Evolutionary conservation across 2,797 vertebrate species (phyloP).

Genomic region (Arremon brunneinucha): DNA sequence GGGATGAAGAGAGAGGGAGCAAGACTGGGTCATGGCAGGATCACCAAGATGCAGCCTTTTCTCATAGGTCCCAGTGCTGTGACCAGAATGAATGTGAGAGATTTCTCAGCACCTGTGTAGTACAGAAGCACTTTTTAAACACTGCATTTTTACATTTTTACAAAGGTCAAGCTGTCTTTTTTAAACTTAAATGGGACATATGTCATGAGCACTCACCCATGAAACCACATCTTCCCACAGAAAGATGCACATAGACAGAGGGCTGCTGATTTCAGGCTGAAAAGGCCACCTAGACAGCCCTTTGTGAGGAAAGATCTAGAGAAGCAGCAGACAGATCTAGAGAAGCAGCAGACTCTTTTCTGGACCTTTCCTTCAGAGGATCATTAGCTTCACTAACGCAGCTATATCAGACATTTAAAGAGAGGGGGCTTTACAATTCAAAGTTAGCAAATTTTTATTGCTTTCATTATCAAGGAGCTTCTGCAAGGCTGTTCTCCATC

Average conservation of each 20-base stretch:
- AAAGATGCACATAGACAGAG: not conserved
- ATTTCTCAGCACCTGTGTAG: not conserved
- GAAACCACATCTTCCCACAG: not conserved
- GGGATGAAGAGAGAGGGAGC: not conserved
- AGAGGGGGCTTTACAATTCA: not conserved
- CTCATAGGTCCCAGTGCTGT: not conserved
- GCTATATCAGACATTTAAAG: not conserved
- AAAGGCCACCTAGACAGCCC: not conserved
- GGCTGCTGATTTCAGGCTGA: not conserved
- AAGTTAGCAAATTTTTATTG: not conserved
- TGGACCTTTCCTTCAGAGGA: not conserved
- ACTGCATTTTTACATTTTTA: not conserved
- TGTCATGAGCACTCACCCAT: not conserved
- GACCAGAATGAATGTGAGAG: not conserved
- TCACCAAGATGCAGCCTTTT: not conserved
- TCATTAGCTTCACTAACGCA: not conserved
- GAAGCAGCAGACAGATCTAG: not conserved
- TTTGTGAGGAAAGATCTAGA: not conserved
- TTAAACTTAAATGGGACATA: not conserved
- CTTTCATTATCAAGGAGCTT: not conserved
- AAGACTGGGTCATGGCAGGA: not conserved
- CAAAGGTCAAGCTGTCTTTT: not conserved
- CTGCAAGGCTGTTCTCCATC: slow-evolving; percentile 3
- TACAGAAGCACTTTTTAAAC: not conserved
- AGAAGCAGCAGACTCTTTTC: not conserved